phyloP scores from a whole-genome alignment of 2,113 vertebrate species.

The Columba janthina region DNA sequence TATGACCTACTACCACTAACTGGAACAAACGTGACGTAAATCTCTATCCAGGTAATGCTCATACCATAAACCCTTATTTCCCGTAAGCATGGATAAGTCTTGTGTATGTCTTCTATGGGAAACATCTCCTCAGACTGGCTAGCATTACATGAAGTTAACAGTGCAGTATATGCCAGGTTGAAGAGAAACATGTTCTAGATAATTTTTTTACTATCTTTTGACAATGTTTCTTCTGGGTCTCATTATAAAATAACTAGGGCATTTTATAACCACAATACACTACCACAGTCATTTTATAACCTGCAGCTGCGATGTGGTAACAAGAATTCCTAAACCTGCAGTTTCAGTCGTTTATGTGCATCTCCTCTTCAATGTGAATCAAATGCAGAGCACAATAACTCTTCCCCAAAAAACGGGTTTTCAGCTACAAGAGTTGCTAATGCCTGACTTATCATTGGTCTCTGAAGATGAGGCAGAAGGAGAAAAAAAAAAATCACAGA shows the following conservation, averaged over 20 bases:
- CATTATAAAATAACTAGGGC: constrained; percentile 34
- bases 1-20: neutral
- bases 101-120: neutral
- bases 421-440: neutral
- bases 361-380: neutral
- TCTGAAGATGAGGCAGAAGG: neutral
- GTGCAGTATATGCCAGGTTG: neutral
- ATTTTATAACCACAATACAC: constrained; percentile 41
- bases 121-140: neutral
- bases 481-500: neutral
- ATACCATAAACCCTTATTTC: neutral
- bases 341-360: neutral
- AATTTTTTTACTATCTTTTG: constrained; percentile 44
- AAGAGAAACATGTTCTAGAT: neutral
- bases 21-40: constrained; percentile 50
- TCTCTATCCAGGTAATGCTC: neutral
- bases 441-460: neutral
- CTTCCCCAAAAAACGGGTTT: neutral
- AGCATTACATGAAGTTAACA: neutral
- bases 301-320: constrained; percentile 26
- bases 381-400: neutral
- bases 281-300: constrained; percentile 42
- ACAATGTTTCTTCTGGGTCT: constrained; percentile 7
- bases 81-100: neutral
- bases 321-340: constrained; percentile 2